These are phyloP conservation scores for Parascotia fuliginaria DNA, from an alignment of 2,888 invertebrate species.

Conservation along the genomic window DNA sequence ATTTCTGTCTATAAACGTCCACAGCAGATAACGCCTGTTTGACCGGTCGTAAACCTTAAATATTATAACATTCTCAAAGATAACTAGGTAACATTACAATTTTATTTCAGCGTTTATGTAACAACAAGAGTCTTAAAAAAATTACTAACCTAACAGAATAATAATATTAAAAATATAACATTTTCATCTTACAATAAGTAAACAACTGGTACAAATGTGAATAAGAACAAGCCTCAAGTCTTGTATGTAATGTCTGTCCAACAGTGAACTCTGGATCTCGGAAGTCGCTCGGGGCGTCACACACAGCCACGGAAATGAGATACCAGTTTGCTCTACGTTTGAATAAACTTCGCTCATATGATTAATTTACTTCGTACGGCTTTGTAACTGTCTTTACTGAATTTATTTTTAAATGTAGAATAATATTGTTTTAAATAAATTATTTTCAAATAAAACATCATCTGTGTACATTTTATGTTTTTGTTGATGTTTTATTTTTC, in stretches of 20 bases:
- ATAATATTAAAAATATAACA: not conserved
- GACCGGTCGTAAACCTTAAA: too few relatives aligned
- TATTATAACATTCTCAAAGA: too few relatives aligned
- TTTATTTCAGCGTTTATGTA: too few relatives aligned
- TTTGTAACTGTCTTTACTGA: slow-evolving; percentile 5
- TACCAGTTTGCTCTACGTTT: slow-evolving; percentile 33
- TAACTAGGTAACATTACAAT: too few relatives aligned
- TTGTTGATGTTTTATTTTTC: too few relatives aligned
- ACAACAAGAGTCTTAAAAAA: too few relatives aligned
- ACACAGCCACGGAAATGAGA: slow-evolving; percentile 49
- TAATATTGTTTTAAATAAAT: too few relatives aligned
- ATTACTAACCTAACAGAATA: not conserved
- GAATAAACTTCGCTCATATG: slow-evolving; percentile 31
- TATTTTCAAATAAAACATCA: too few relatives aligned
- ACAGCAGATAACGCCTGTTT: too few relatives aligned
- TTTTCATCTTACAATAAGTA: not conserved
- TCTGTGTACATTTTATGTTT: too few relatives aligned
- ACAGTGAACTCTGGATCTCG: slow-evolving; percentile 20
- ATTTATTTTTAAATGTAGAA: not conserved
- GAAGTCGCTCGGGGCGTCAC: slow-evolving; percentile 36
- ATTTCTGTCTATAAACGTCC: too few relatives aligned
- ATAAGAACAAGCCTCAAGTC: not conserved
- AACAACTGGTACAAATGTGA: too few relatives aligned
- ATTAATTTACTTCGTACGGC: slow-evolving; percentile 34
- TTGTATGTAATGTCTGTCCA: slow-evolving; percentile 11